Base-by-base conservation (phyloP, 2,797 vertebrate species). In the Zenarchopterus dispar region DNA sequence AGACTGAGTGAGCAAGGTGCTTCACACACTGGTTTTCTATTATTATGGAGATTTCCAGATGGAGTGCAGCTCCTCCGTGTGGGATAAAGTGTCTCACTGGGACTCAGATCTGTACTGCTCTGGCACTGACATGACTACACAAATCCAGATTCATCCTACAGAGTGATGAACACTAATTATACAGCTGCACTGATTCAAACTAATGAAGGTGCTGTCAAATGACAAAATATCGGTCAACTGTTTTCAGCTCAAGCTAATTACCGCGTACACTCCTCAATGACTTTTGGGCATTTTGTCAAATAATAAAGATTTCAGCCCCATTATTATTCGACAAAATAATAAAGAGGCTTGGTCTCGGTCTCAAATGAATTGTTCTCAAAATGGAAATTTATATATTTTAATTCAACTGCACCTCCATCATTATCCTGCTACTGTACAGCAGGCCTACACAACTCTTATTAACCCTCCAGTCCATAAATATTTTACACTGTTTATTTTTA, bases 21-120 rank as follows among this genome's bases (percentile, higher is more conserved):
- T 50, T 68, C 56, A 56, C 49, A 51, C 58, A 54, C 22, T 17
- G 33, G 22, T 22, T 55, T 68, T 67, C 58, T 73, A 49, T 77
- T 64, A 70, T 67, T 69, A 66, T 63, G 56, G 67, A 84, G 64
- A 73, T 74, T 62, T 75, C 46, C 67, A 76, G 73, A 75, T 70
- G 51, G 64, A 56, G 49, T 18, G 55, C 53, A 50, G 56, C 62
- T 75, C 67, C 55, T 71, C 56, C 45, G 31, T 46, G 54, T 49
- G 54, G 56, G 56, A 65, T 70, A 55, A 76, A 78, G 45, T 48
- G 57, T 66, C 49, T 55, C 48, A 43, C 8, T 46, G 26, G 41
- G 44, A 46, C 17, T 24, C 61, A 45, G 57, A 39, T 18, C 64
- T 54, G 43, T 45, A 58, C 11, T 73, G 53, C 19, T 21, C 39